These are phyloP conservation scores for Panzeria rudis DNA, from an alignment of 2,888 invertebrate species.

Conservation along the genomic window DNA sequence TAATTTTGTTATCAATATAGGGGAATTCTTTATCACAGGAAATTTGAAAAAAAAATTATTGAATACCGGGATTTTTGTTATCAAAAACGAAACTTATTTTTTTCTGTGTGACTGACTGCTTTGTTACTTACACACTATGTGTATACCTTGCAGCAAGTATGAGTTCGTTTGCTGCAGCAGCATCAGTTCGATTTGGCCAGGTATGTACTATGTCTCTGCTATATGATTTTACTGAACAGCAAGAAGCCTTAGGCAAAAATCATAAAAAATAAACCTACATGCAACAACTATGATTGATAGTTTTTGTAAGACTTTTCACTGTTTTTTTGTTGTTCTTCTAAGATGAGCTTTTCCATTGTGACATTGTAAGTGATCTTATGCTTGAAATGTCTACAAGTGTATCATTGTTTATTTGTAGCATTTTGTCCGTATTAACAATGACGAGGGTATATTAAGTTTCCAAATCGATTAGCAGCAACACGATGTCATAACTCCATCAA, in stretches of 20 bases:
- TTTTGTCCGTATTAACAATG: slow-evolving; percentile 38
- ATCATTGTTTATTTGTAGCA: slow-evolving; percentile 44
- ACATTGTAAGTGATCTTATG: slow-evolving; percentile 52
- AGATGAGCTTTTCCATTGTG: slow-evolving; percentile 38
- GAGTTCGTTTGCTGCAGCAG: background rate
- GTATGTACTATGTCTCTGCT: slow-evolving; percentile 18
- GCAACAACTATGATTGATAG: slow-evolving; percentile 67
- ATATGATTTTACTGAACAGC: slow-evolving; percentile 60
- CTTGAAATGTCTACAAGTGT: slow-evolving; percentile 26
- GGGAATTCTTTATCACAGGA: too few relatives aligned
- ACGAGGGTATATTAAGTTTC: slow-evolving; percentile 50
- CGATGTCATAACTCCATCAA: slow-evolving; percentile 48
- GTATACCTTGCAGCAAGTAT: background rate
- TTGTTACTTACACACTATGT: slow-evolving; percentile 8
- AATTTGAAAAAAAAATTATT: too few relatives aligned
- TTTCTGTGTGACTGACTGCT: slow-evolving; percentile 51
- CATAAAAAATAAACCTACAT: slow-evolving; percentile 30
- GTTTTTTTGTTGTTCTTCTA: slow-evolving; percentile 4
- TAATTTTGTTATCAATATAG: too few relatives aligned
- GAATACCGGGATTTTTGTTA: too few relatives aligned
- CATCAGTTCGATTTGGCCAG: slow-evolving; percentile 26
- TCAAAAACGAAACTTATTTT: too few relatives aligned
- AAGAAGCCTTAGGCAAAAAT: slow-evolving; percentile 56
- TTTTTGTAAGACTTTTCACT: slow-evolving; percentile 20
- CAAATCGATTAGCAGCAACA: slow-evolving; percentile 61